Conservation (phyloP, 2,888 invertebrate species). For the Coleophora deauratella region DNA sequence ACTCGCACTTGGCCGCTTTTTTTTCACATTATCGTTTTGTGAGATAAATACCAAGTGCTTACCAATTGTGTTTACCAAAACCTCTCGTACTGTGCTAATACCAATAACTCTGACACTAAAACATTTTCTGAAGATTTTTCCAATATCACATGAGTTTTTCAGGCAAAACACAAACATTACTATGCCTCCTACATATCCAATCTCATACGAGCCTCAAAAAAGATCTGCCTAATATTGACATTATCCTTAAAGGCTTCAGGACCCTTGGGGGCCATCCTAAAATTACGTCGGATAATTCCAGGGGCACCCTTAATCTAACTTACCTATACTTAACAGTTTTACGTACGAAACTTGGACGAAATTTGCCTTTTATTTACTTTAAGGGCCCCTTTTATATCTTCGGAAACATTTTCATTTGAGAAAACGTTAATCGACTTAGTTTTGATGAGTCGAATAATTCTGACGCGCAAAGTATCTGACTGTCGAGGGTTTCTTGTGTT, state of each 20-base stretch:
- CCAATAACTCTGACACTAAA: too few species aligned
- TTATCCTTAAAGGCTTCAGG: constrained; percentile 3
- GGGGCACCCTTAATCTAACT: constrained; percentile 9
- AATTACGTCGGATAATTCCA: constrained; percentile 11
- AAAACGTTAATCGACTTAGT: constrained; percentile 7
- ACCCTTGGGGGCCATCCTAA: constrained; percentile 8
- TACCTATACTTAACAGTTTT: constrained; percentile 9
- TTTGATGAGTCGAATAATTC: too few species aligned
- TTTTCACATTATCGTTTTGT: too few species aligned
- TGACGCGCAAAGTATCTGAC: too few species aligned
- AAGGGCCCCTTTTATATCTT: constrained; percentile 7
- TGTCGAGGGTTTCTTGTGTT: too few species aligned
- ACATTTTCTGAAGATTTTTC: too few species aligned
- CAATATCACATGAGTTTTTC: too few species aligned
- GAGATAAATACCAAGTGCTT: too few species aligned
- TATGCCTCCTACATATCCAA: constrained; percentile 4
- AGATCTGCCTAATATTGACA: constrained; percentile 2
- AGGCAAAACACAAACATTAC: not conserved
- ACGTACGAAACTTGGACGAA: constrained; percentile 10
- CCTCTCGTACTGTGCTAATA: too few species aligned
- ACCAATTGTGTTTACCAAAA: too few species aligned
- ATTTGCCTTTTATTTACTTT: constrained; percentile 15
- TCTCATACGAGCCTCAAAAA: not conserved
- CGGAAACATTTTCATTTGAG: constrained; percentile 11
- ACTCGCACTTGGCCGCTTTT: too few species aligned